Percentiles rank a stretch among this genome's conserved stretches.
Evolutionary conservation across 1,140 invertebrate species (phyloP).

Genomic region (Oryctes rhinoceros): DNA sequence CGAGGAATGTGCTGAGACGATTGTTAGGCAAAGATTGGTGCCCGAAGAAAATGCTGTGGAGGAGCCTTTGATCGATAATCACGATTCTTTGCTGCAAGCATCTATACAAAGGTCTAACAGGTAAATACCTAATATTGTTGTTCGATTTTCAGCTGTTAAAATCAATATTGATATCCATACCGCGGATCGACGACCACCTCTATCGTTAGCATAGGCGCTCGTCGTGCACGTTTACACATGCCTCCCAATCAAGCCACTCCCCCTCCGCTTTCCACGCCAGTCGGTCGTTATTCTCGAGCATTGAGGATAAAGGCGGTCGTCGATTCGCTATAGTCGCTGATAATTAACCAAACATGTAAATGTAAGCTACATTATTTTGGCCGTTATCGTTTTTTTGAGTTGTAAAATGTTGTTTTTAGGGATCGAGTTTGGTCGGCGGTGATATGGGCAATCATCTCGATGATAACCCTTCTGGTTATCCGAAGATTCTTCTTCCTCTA

Average conservation of each 20-base stretch:
- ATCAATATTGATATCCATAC: too few relatives aligned
- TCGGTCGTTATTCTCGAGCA: too few relatives aligned
- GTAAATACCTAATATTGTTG: constrained; percentile 29
- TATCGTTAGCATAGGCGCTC: too few relatives aligned
- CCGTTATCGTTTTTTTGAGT: too few relatives aligned
- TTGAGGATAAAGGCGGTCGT: too few relatives aligned
- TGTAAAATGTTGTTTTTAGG: constrained; percentile 47
- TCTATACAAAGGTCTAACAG: constrained; percentile 47
- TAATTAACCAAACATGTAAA: too few relatives aligned
- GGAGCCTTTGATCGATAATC: not conserved
- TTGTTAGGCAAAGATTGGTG: not conserved
- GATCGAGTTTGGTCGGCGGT: constrained; percentile 56
- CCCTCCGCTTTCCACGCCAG: too few relatives aligned
- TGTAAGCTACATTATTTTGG: too few relatives aligned
- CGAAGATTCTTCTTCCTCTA: constrained; percentile 55
- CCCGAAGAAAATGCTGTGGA: not conserved
- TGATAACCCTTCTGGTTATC: constrained; percentile 54
- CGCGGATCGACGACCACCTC: too few relatives aligned
- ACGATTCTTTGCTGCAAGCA: constrained; percentile 44
- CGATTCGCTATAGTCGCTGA: too few relatives aligned
- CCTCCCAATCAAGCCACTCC: too few relatives aligned
- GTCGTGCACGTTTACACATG: too few relatives aligned
- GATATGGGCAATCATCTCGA: constrained; percentile 54
- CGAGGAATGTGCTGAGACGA: constrained; percentile 40
- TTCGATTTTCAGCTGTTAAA: constrained; percentile 27